Evolutionary conservation across 1,140 invertebrate species (phyloP).

Genomic region (Papilio helenus): DNA sequence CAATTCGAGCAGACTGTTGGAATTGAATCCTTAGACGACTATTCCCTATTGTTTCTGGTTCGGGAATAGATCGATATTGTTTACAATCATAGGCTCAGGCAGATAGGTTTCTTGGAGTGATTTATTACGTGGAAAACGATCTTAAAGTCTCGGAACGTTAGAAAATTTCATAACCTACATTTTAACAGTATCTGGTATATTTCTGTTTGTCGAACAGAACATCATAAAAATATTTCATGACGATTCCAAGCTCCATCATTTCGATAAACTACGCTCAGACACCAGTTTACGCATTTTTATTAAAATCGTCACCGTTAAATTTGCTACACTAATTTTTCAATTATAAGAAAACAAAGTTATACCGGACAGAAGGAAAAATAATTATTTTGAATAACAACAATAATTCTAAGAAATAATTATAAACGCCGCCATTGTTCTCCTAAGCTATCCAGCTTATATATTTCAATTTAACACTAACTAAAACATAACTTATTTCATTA

Average conservation of each 20-base stretch:
- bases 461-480: neutral
- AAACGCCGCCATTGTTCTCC: neutral
- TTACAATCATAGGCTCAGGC: conserved; percentile 24
- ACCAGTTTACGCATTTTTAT: neutral
- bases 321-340: too few species aligned
- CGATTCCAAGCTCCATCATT: neutral
- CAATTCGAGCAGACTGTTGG: too few species aligned
- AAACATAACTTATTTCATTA: conserved; percentile 1
- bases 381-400: too few species aligned
- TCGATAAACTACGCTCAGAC: neutral
- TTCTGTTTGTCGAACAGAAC: conserved; percentile 23
- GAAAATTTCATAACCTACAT: conserved; percentile 25
- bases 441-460: neutral
- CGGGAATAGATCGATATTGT: conserved; percentile 28
- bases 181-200: conserved; percentile 29
- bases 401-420: neutral
- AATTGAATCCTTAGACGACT: neutral
- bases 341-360: too few species aligned
- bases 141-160: conserved; percentile 3
- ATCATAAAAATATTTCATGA: conserved; percentile 17
- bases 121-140: conserved; percentile 28
- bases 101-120: conserved; percentile 14
- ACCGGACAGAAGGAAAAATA: too few species aligned
- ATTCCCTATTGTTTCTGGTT: conserved; percentile 52
- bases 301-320: neutral